Evolutionary conservation across 1,140 invertebrate species (phyloP).

Genomic region (Nasonia vitripennis): DNA sequence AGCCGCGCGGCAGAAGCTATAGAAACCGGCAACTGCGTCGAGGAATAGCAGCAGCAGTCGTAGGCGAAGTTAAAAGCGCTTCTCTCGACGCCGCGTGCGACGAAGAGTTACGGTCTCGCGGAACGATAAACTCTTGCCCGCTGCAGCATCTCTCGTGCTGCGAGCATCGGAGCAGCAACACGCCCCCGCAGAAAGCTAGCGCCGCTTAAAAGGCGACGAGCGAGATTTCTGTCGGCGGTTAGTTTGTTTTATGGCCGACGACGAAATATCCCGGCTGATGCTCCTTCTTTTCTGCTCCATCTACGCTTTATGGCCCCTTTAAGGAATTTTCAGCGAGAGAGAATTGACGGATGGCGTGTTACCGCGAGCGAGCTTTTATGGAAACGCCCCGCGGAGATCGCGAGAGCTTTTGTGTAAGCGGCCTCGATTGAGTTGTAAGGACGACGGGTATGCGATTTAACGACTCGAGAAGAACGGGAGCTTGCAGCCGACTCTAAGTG

Average conservation of each 20-base stretch:
- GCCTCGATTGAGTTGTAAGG: constrained; percentile 8
- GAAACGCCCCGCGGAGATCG: neutral
- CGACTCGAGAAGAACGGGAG: constrained; percentile 6
- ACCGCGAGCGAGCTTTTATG: neutral
- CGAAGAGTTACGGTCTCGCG: constrained; percentile 69
- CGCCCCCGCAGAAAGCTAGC: constrained; percentile 63
- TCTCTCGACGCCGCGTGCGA: neutral
- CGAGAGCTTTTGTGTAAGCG: neutral
- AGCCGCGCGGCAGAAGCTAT: neutral
- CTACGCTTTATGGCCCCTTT: constrained; percentile 71
- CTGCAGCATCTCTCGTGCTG: neutral
- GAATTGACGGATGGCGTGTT: constrained; percentile 52
- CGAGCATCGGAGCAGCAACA: constrained; percentile 54
- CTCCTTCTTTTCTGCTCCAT: constrained; percentile 66
- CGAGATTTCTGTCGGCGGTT: constrained; percentile 70
- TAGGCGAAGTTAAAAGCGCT: constrained; percentile 20
- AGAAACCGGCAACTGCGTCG: neutral
- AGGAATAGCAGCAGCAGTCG: neutral
- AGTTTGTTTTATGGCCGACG: constrained; percentile 71
- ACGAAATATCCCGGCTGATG: constrained; percentile 22
- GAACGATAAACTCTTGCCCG: neutral
- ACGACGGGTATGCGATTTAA: neutral
- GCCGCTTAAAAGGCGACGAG: constrained; percentile 47
- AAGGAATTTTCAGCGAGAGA: constrained; percentile 62
- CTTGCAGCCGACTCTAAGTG: neutral